Evolutionary conservation across 1,140 invertebrate genomes (phyloP).

Genomic region (Ruditapes philippinarum): DNA sequence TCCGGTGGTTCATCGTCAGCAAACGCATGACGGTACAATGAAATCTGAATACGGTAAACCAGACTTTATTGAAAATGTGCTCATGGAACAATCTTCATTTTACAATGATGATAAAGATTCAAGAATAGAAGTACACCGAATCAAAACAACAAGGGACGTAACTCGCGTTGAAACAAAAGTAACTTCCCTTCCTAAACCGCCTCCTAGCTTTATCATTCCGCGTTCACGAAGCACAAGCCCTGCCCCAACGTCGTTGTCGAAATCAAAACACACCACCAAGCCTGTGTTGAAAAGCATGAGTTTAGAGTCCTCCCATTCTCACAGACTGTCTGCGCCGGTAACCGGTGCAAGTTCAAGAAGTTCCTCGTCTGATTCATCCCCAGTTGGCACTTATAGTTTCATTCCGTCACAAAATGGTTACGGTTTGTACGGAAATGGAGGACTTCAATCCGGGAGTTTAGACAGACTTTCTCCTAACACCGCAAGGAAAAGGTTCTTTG

Average conservation of each 20-base stretch:
- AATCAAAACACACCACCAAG: conserved; percentile 8
- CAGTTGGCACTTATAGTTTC: conserved; percentile 22
- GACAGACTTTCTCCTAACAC: conserved; percentile 74
- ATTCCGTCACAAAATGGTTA: not conserved
- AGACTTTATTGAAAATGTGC: conserved; percentile 57
- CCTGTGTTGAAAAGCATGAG: conserved; percentile 54
- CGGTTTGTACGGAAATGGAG: not conserved
- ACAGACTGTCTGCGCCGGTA: conserved; percentile 55
- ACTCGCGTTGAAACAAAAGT: conserved; percentile 13
- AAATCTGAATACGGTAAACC: conserved; percentile 22
- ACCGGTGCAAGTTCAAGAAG: conserved; percentile 1
- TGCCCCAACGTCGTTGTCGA: conserved; percentile 25
- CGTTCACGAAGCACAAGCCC: conserved; percentile 45
- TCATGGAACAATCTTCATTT: conserved; percentile 63
- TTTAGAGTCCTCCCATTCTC: conserved; percentile 50
- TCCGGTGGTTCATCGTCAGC: conserved; percentile 17
- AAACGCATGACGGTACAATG: conserved; percentile 45
- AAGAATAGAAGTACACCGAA: conserved; percentile 45
- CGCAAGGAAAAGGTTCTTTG: conserved; percentile 78
- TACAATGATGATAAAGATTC: conserved; percentile 53
- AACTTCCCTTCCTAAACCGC: conserved; percentile 63
- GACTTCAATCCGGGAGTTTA: conserved; percentile 42
- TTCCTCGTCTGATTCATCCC: conserved; percentile 24
- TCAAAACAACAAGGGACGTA: conserved; percentile 67
- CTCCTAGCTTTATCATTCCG: conserved; percentile 72